Conservation (phyloP, 2,113 vertebrate genomes). For the Conger conger region DNA sequence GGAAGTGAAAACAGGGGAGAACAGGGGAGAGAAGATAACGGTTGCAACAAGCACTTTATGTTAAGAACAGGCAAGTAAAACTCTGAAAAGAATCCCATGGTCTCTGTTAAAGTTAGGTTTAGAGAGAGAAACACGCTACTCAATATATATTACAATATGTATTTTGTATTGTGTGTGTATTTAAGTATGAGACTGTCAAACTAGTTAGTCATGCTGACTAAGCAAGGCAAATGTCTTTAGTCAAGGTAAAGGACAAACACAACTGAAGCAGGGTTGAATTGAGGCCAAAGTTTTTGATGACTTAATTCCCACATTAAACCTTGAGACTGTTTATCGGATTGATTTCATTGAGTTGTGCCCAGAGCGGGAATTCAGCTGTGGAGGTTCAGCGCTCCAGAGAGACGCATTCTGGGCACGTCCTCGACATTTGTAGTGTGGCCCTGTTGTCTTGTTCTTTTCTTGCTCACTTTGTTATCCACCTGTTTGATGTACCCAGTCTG, state of each 20-base stretch:
- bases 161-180: too few species aligned
- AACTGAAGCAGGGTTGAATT: not conserved
- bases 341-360: not conserved
- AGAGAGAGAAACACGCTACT: too few species aligned
- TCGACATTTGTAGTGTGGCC: constrained; percentile 23
- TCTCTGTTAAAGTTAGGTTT: too few species aligned
- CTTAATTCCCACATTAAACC: constrained; percentile 1
- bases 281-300: not conserved
- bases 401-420: constrained; percentile 7
- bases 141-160: too few species aligned
- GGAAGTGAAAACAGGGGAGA: too few species aligned
- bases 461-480: constrained; percentile 18
- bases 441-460: constrained; percentile 14
- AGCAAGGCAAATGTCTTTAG: not conserved
- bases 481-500: constrained; percentile 18
- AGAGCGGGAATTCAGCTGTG: not conserved
- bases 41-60: too few species aligned
- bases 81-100: too few species aligned
- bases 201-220: not conserved
- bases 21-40: too few species aligned
- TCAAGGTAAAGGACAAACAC: not conserved
- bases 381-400: not conserved
- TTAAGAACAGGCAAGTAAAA: too few species aligned
- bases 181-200: not conserved
- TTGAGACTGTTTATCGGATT: constrained; percentile 5